Conservation (phyloP, 2,797 vertebrate species). For the Acridotheres tristis region DNA sequence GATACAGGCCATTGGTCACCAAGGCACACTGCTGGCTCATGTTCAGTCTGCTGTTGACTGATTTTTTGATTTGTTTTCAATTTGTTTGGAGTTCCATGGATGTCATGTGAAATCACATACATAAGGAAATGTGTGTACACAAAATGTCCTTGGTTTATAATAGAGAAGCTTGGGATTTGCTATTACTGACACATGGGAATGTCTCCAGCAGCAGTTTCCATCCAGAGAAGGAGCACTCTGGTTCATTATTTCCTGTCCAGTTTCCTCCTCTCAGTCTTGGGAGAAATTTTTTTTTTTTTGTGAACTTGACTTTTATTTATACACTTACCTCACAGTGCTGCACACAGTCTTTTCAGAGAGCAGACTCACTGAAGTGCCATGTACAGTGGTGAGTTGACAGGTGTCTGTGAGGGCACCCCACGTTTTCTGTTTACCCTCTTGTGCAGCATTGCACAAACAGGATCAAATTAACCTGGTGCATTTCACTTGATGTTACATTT, state of each 20-base stretch:
- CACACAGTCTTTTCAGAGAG: neutral
- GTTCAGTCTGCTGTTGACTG: too few species aligned
- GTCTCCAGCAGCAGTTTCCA: neutral
- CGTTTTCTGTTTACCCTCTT: neutral
- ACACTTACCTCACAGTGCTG: neutral
- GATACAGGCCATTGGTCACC: too few species aligned
- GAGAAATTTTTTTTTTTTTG: neutral
- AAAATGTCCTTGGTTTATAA: neutral
- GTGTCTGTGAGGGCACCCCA: rapidly evolving
- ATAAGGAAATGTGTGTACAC: neutral
- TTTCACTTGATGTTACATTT: neutral
- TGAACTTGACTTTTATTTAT: neutral
- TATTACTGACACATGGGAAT: neutral
- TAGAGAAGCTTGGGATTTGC: neutral
- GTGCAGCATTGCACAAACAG: neutral
- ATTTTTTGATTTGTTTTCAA: neutral
- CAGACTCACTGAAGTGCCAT: neutral
- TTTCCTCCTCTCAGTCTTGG: rapidly evolving
- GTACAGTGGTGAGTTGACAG: neutral
- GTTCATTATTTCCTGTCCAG: neutral
- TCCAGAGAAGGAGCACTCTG: neutral
- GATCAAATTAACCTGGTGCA: neutral
- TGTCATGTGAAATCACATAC: neutral
- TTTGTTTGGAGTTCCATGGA: neutral
- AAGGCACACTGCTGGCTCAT: too few species aligned